Evolutionary conservation across 2,888 invertebrate genomes (phyloP), one percentile per base, ranked within the genome.

Genomic region (Eupithecia dodoneata): DNA sequence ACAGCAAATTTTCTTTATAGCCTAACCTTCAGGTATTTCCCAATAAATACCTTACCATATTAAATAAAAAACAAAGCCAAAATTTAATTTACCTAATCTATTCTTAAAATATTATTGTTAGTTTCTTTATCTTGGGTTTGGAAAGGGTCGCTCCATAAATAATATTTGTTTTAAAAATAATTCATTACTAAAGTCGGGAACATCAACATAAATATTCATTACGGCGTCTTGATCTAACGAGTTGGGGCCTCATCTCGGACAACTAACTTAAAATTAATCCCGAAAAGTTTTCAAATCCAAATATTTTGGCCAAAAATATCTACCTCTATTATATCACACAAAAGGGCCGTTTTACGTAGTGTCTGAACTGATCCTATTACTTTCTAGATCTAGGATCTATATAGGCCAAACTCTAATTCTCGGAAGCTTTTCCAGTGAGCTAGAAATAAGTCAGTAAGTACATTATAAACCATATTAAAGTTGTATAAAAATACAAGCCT

Each of bases 141-240:
- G 3, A 69, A 69, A 7, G n/a, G 44, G 67, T n/a, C 30, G 30
- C 59, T 10, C 44, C 10, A 44, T 67, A 67, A 69, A 18, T 45
- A n/a, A 44, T 73, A 12, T 63, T 63, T 63, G 2, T 63, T 79
- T 83, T 80, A 82, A 76, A 81, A 81, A 77, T 72, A 77, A 72
- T 76, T 79, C 9, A 76, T 73, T 73, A 72, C 73, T 71, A 63
- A 82, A 76, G 71, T 76, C 66, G 52, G 45, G 30, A 63, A 71
- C 63, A 80, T 78, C 71, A 75, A 77, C 76, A 85, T 87, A 83
- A 85, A 86, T 87, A 87, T 87, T 85, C 81, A 86, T 85, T 71
- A 74, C 42, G 63, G 42, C 69, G 75, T 30, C 59, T 80, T 73
- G 70, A 59, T 77, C 77, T 73, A 76, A 76, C 72, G 78, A 76